Evolutionary conservation across 2,113 vertebrate species (phyloP).

Genomic region (Scytalopus superciliaris): DNA sequence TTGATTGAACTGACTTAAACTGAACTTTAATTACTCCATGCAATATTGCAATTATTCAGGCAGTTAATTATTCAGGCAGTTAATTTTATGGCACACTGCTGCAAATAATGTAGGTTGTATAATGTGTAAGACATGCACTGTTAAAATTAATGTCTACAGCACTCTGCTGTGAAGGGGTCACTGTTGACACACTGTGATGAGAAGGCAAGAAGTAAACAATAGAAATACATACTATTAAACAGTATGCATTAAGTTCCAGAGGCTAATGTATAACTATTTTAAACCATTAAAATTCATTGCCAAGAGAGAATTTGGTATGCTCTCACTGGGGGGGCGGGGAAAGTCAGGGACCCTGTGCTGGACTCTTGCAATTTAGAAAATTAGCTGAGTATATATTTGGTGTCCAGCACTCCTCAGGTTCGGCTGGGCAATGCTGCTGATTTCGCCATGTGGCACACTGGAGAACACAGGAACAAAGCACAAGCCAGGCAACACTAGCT

Average conservation of each 20-base stretch:
- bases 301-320: not conserved
- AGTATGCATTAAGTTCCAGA: not conserved
- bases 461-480: not conserved
- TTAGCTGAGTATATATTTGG: not conserved
- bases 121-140: not conserved
- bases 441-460: not conserved
- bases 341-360: too few species aligned
- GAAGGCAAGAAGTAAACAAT: not conserved
- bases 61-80: not conserved
- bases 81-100: not conserved
- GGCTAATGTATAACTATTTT: not conserved
- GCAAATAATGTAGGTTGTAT: not conserved
- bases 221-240: not conserved
- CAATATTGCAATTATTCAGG: not conserved
- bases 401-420: not conserved
- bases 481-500: not conserved
- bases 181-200: not conserved
- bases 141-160: not conserved
- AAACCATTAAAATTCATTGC: not conserved
- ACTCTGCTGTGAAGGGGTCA: not conserved
- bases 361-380: not conserved
- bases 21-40: not conserved
- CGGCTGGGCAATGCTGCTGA: not conserved
- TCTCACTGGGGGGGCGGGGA: too few species aligned
- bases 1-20: not conserved